Base-by-base conservation (phyloP, 2,888 invertebrate species). In the Ormyrus labotus region DNA sequence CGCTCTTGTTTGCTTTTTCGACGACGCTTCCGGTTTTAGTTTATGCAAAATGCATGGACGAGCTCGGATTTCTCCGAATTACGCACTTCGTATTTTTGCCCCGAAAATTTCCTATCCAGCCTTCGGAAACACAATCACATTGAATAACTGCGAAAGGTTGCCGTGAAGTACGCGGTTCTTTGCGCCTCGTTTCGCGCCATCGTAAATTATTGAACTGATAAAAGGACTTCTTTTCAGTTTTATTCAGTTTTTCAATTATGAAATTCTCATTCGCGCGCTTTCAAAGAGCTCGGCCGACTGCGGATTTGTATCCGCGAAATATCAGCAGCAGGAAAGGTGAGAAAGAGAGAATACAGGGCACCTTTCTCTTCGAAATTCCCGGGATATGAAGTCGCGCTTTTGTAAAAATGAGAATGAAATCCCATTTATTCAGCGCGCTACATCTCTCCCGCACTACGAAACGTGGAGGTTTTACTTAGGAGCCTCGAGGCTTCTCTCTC, bases 391-490 rank as follows among this genome's bases (percentile, higher is more conserved):
- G 60, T 75, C 70, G 73, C 65, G 78, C 81, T 77, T 80, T 77
- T 63, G 72, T 69, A 78, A 73, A 81, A 77, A 81, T 74, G 69
- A 81, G 78, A 73, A 78, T 73, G 77, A 81, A 81, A 77, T 81
- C 77, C 77, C 81, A 81, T 81, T 81, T 81, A 81, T 81, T 81
- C 74, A 68, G 67, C 19, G 47, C 34, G 45, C 47, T 60, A 19
- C 8, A 11, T 13, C 57, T 34, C 34, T 11, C 50, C 61, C 34
- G 6, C 77, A 11, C 19, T 6, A 10, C 58, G 67, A 72, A 68
- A 81, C 78, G 78, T 81, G 68, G 78, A 51, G 72, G 70, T 81
- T 81, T 81, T 79, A 76, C 78, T 81, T 68, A 78, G 71, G 9
- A 70, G 77, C 73, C 73, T 53, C 73, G 77, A 64, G 77, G 64